Conservation (phyloP, 2,888 invertebrate species). For the Hydroisotoma schaefferi region DNA sequence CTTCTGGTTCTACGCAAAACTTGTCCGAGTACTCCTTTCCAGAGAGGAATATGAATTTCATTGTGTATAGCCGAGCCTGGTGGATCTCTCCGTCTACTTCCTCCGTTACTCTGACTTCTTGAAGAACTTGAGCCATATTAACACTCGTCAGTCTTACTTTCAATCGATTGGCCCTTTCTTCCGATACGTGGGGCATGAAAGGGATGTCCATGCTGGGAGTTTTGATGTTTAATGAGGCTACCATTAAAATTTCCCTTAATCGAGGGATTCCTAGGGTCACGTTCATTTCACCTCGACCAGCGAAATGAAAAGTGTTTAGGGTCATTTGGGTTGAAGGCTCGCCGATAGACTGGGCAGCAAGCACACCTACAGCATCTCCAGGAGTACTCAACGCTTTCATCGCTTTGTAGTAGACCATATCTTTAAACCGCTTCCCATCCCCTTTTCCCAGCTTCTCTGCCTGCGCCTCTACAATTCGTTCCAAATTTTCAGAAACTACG, state of each 20-base stretch:
- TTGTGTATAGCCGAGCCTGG: conserved; percentile 62
- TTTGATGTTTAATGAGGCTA: conserved; percentile 85
- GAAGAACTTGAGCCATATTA: conserved; percentile 72
- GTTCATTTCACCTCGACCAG: conserved; percentile 99
- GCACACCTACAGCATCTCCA: conserved; percentile 92
- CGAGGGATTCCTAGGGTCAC: conserved; percentile 95
- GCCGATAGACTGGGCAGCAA: conserved; percentile 92
- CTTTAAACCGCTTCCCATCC: conserved; percentile 57
- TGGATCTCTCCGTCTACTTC: conserved; percentile 51
- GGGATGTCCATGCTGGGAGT: conserved; percentile 97
- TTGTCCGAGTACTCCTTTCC: conserved; percentile 68
- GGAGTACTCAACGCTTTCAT: conserved; percentile 75
- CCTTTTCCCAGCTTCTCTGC: conserved; percentile 52
- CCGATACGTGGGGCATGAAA: conserved; percentile 59
- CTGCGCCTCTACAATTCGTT: conserved; percentile 64
- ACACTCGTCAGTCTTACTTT: conserved; percentile 72
- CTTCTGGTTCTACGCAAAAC: conserved; percentile 66
- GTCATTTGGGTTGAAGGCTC: conserved; percentile 99
- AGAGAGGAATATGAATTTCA: conserved; percentile 72
- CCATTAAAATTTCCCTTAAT: conserved; percentile 93
- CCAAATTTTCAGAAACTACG: conserved; percentile 76
- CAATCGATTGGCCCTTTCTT: conserved; percentile 64
- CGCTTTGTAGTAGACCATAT: conserved; percentile 71
- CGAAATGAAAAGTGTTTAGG: conserved; percentile 98
- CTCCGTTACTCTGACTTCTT: conserved; percentile 64